Base-by-base conservation (phyloP, 2,888 invertebrate genomes). In the Netelia inedita region DNA sequence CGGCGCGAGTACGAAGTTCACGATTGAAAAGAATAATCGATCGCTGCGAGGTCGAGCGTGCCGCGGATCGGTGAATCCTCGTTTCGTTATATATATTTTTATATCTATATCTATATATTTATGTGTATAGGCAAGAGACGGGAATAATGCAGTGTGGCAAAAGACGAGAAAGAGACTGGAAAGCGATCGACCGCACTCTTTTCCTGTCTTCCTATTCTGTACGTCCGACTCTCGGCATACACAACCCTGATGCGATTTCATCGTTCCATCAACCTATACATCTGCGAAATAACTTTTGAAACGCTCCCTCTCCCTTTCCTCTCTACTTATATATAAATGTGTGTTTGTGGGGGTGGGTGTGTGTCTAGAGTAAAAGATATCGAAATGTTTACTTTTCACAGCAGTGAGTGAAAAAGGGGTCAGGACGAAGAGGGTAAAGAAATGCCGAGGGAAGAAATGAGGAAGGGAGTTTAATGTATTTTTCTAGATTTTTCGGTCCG, bases 391-490 rank as follows among this genome's bases (percentile, higher is more conserved):
- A 65, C 66, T 80, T 71, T 75, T 55, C 43, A n/a, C 21, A 9
- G 50, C 57, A 63, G 65, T 19, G 41, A 57, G 41, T 28, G 16
- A n/a, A 71, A 55, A 19, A 55, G 71, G 5, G 35, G 69, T 10
- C 53, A 63, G 63, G 28, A 46, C 65, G 23, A 53, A 35, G 53
- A 28, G 46, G n/a, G 16, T 10, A 28, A 57, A 59, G 55, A 71
- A 50, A 74, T 65, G 23, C 23, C 35, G 41, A 35, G 35, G 19
- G 66, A 66, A 28, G 53, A 41, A 65, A 65, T 35, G 14, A 21
- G 63, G 21, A 23, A 50, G 46, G 53, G 68, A 71, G 87, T 84
- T 87, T 87, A 86, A 89, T 87, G 85, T 87, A 86, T 88, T 87
- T 89, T 86, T 85, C 85, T 79, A 86, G 85, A 81, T 85, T 86